Conservation (phyloP, 92 coral and sea anemone genomes). For the Porites divaricata region DNA sequence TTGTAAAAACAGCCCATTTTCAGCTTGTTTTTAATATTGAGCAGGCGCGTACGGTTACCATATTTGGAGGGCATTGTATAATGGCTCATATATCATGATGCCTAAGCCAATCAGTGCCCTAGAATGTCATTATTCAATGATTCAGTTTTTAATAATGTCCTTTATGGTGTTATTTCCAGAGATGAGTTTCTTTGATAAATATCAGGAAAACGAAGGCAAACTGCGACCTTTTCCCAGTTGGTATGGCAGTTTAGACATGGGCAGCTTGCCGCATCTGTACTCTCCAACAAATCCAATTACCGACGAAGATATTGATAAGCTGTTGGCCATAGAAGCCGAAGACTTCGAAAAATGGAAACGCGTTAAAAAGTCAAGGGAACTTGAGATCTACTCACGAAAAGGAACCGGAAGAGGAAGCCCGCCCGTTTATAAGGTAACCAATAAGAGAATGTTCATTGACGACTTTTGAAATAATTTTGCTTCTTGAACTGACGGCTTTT, state of each 20-base stretch:
- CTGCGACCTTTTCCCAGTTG: conserved; percentile 63
- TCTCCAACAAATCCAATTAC: conserved; percentile 82
- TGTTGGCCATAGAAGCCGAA: conserved; percentile 86
- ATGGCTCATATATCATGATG: too few species aligned
- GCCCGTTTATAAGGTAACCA: conserved; percentile 80
- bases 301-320: conserved; percentile 83
- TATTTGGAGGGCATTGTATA: too few species aligned
- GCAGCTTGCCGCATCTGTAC: conserved; percentile 74
- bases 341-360: conserved; percentile 82
- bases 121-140: too few species aligned
- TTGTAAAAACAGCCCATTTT: too few species aligned
- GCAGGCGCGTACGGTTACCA: too few species aligned
- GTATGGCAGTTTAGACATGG: conserved; percentile 67
- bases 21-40: too few species aligned
- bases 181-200: conserved; percentile 62
- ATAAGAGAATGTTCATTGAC: too few species aligned
- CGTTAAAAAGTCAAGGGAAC: conserved; percentile 84
- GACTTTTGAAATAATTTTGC: too few species aligned
- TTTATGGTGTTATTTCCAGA: conserved; percentile 12
- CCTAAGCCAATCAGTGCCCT: too few species aligned
- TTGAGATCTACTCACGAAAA: conserved; percentile 81
- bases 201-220: conserved; percentile 40
- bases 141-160: background rate
- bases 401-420: conserved; percentile 75
- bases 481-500: too few species aligned